These are phyloP conservation scores for Pachyramphus minor DNA, from an alignment of 2,113 vertebrate species.

Conservation along the genomic window DNA sequence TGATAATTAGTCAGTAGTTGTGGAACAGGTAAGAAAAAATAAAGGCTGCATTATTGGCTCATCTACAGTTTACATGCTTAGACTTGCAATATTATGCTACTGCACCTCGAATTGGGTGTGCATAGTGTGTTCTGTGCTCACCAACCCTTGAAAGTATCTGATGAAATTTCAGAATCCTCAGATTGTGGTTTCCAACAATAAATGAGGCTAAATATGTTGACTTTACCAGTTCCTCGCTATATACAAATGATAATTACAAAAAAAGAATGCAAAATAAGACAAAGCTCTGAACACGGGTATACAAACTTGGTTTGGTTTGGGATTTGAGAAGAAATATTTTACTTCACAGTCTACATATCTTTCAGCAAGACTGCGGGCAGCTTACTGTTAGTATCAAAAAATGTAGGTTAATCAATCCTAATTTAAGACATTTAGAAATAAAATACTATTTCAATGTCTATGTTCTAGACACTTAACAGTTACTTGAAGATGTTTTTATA, in stretches of 20 bases:
- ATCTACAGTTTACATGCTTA: not conserved
- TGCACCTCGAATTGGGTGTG: not conserved
- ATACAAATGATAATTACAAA: not conserved
- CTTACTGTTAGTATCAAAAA: not conserved
- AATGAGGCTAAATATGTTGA: not conserved
- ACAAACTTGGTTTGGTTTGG: not conserved
- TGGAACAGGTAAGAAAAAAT: fast-evolving
- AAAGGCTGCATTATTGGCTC: not conserved
- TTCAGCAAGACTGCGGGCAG: not conserved
- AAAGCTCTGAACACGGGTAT: not conserved
- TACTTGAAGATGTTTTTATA: not conserved
- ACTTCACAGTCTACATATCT: not conserved
- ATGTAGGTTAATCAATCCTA: not conserved
- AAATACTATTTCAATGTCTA: not conserved
- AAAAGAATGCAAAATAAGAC: not conserved
- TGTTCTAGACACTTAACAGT: not conserved
- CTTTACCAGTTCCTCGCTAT: not conserved
- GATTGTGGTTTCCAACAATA: not conserved
- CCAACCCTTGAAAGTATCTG: not conserved
- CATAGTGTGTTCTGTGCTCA: not conserved
- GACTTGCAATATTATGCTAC: not conserved
- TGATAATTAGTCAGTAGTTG: not conserved
- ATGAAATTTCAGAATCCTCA: not conserved
- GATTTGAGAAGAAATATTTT: not conserved
- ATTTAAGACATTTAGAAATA: not conserved